Evolutionary conservation across 2,888 invertebrate genomes (phyloP).

Genomic region (Operophtera brumata): DNA sequence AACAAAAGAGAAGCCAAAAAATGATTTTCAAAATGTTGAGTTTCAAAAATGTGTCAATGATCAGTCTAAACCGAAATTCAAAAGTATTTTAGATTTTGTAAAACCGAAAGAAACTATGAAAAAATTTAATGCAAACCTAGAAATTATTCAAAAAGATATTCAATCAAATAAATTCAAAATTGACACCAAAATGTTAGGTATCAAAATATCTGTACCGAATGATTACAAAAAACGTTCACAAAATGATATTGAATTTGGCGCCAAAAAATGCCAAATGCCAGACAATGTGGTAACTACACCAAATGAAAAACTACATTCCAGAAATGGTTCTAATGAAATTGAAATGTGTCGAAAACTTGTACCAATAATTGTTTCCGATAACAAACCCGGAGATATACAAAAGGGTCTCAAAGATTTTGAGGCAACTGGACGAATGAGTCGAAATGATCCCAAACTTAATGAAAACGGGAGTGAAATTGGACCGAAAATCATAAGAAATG

Average conservation of each 20-base stretch:
- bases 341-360: not conserved
- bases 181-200: constrained; percentile 3
- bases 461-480: constrained; percentile 10
- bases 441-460: not conserved
- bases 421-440: not conserved
- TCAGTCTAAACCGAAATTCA: constrained; percentile 20
- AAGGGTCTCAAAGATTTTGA: not conserved
- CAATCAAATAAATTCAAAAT: not conserved
- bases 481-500: constrained; percentile 37
- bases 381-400: not conserved
- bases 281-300: not conserved
- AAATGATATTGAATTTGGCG: not conserved
- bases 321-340: not conserved
- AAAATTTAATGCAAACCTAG: not conserved
- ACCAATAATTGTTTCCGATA: not conserved
- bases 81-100: constrained; percentile 14
- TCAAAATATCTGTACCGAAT: constrained; percentile 18
- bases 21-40: not conserved
- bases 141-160: not conserved
- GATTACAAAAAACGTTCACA: not conserved
- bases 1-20: not conserved
- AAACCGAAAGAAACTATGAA: not conserved
- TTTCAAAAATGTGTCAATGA: not conserved
- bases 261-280: not conserved
- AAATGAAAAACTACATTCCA: not conserved